Evolutionary conservation across 2,888 invertebrate species (phyloP), one percentile per base, ranked within the genome.

Genomic region (Carcina quercana): DNA sequence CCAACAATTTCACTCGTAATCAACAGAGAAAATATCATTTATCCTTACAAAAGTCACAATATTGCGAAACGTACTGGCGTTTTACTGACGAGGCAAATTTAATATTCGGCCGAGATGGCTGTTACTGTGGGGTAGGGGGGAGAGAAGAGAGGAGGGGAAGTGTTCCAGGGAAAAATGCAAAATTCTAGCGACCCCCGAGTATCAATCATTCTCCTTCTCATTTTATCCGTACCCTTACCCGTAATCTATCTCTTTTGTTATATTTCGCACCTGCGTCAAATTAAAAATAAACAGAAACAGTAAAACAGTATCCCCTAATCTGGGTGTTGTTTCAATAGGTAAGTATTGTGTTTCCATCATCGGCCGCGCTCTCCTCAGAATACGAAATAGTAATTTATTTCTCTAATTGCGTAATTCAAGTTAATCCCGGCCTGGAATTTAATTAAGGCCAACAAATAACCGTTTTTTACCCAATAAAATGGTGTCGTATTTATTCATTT

Each of bases 41-140:
- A 53, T 43, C 40, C 37, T 48, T 44, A 55, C 56, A 59, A 60
- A 63, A 62, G 66, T 72, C 67, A 66, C 59, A 69, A 73, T 71
- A 70, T 71, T 73, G 56, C 57, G 64, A 63, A 60, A 59, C 47
- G 53, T 54, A 59, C 53, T 55, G 53, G 45, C 58, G 58, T 61
- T 62, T 53, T 52, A 52, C 62, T 69, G 68, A 67, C 67, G 65
- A 60, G 58, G 59, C 63, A 68, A 75, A 76, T 78, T 76, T 74
- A 78, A 78, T 78, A 76, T 75, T 69, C 67, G 60, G 45, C 47
- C 55, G 59, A 57, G 62, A 55, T 58, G 66, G 50, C 62, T 62
- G 67, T 59, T 61, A 56, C 61, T 58, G 57, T 47, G 58, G 51
- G 40, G 43, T 35, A 33, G 48, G 34, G 45, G 14, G 20, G 13